Evolutionary conservation across 92 coral and sea anemone species (phyloP).

Genomic region (Siderastrea radians): DNA sequence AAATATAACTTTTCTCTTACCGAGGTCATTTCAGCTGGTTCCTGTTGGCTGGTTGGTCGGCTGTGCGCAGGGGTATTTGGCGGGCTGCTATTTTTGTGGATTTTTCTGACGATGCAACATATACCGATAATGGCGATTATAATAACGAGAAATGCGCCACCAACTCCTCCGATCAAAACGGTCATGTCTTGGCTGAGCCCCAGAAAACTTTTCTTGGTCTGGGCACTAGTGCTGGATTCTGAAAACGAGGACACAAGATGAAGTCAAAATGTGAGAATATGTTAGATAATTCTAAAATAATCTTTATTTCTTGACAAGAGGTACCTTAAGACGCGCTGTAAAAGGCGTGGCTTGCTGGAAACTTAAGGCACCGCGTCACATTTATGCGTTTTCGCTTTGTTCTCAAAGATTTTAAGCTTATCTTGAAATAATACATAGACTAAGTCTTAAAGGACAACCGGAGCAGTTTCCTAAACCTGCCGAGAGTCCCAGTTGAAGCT

Average conservation of each 20-base stretch:
- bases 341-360: too few species aligned
- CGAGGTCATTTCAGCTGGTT: slow-evolving; percentile 77
- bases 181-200: slow-evolving; percentile 74
- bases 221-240: slow-evolving; percentile 71
- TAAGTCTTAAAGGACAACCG: too few species aligned
- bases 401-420: too few species aligned
- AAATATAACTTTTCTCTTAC: slow-evolving; percentile 28
- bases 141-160: slow-evolving; percentile 87
- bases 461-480: too few species aligned
- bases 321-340: too few species aligned
- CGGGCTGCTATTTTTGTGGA: slow-evolving; percentile 76
- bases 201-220: slow-evolving; percentile 37
- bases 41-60: slow-evolving; percentile 81
- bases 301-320: too few species aligned
- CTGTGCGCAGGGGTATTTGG: slow-evolving; percentile 62
- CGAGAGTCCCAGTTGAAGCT: too few species aligned
- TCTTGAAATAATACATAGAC: too few species aligned
- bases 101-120: slow-evolving; percentile 84
- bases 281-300: too few species aligned
- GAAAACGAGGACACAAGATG: neutral
- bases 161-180: slow-evolving; percentile 82
- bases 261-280: neutral
- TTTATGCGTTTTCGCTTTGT: too few species aligned
- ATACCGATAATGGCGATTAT: slow-evolving; percentile 82
- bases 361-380: too few species aligned